Evolutionary conservation across 2,797 vertebrate genomes (phyloP).

Genomic region (Semotilus atromaculatus): DNA sequence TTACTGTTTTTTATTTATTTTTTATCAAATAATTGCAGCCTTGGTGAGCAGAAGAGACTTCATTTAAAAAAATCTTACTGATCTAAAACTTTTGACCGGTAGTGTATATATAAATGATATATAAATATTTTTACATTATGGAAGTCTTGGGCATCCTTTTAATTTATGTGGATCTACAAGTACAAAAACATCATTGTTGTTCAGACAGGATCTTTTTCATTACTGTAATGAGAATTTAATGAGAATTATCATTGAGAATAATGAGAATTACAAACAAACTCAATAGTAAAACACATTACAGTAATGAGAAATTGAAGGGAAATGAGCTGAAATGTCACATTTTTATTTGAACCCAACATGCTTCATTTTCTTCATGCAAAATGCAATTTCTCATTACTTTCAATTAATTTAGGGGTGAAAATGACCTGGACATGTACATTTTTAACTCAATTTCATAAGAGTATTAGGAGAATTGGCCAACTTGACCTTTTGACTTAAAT

Average conservation of each 20-base stretch:
- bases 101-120: too few species aligned
- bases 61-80: too few species aligned
- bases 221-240: background rate
- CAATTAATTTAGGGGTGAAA: background rate
- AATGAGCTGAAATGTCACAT: background rate
- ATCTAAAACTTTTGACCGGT: too few species aligned
- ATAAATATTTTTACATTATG: background rate
- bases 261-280: slow-evolving; percentile 10
- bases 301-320: background rate
- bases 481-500: background rate
- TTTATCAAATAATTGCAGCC: too few species aligned
- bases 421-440: background rate
- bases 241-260: background rate
- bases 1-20: too few species aligned
- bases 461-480: background rate
- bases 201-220: background rate
- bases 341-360: background rate
- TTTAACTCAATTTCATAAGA: background rate
- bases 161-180: background rate
- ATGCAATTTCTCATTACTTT: background rate
- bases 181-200: background rate
- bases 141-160: background rate
- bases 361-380: background rate
- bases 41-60: too few species aligned
- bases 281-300: slow-evolving; percentile 9